Conservation (phyloP, 2,113 vertebrate genomes). For the Anseranas semipalmata region DNA sequence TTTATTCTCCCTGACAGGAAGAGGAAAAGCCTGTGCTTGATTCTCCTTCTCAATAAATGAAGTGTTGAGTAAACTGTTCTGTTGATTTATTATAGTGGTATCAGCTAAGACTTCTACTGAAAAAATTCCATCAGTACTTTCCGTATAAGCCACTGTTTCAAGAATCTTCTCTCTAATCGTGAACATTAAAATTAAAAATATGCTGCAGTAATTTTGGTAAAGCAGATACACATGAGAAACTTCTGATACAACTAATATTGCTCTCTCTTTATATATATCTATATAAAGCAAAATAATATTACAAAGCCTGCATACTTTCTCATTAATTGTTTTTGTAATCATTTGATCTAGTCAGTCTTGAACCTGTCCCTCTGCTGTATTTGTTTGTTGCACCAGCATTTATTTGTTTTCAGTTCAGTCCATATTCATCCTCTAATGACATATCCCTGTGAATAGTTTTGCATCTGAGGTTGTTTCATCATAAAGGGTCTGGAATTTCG, state of each 20-base stretch:
- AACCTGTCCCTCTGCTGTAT: not conserved
- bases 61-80: constrained; percentile 54
- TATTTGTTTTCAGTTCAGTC: not conserved
- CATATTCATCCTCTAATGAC: not conserved
- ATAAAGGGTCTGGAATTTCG: not conserved
- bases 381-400: not conserved
- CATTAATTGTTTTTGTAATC: not conserved
- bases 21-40: constrained; percentile 55
- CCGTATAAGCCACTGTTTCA: constrained; percentile 12
- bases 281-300: not conserved
- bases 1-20: constrained; percentile 66
- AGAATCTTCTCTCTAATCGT: not conserved
- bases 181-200: constrained; percentile 22
- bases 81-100: constrained; percentile 69
- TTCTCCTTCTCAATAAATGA: constrained; percentile 64
- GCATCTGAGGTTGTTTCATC: not conserved
- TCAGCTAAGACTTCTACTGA: constrained; percentile 4
- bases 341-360: not conserved
- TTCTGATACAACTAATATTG: not conserved
- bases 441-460: not conserved
- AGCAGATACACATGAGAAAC: not conserved
- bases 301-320: not conserved
- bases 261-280: too few relatives aligned
- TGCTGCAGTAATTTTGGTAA: not conserved
- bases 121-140: constrained; percentile 48